phyloP scores from a whole-genome alignment of 2,113 vertebrate genomes.

The Tupaia chinensis region DNA sequence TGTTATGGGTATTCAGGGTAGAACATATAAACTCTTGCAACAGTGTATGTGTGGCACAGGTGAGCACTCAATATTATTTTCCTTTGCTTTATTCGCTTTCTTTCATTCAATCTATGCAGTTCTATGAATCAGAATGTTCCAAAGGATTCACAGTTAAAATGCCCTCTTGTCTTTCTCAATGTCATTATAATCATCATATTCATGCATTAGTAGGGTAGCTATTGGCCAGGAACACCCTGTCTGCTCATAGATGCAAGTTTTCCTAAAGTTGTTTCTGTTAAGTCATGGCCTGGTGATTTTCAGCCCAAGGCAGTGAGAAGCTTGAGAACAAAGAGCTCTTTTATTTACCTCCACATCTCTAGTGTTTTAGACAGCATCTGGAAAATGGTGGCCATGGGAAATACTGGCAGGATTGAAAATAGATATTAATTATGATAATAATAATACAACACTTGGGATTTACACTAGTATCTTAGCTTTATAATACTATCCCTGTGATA shows the following conservation, averaged over 20 bases:
- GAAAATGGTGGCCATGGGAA: not conserved
- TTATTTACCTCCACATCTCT: not conserved
- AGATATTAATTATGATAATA: slow-evolving; percentile 34
- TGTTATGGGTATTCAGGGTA: not conserved
- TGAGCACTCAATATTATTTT: not conserved
- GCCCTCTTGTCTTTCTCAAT: not conserved
- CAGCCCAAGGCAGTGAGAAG: slow-evolving; percentile 5
- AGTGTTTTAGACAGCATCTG: not conserved
- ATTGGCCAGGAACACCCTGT: not conserved
- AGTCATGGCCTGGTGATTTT: not conserved
- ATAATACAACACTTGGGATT: not conserved
- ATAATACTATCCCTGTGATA: not conserved
- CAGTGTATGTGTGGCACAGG: not conserved
- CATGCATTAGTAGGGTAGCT: not conserved
- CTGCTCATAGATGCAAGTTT: not conserved
- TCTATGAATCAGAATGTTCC: not conserved
- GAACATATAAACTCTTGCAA: not conserved
- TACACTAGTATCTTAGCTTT: not conserved
- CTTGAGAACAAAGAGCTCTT: not conserved
- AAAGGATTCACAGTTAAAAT: not conserved
- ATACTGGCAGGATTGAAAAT: not conserved
- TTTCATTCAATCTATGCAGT: not conserved
- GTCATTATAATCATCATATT: not conserved
- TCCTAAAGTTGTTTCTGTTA: not conserved
- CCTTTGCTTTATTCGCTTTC: not conserved